Evolutionary conservation across 2,797 vertebrate species (phyloP).

Genomic region (Leptodactylus fallax): DNA sequence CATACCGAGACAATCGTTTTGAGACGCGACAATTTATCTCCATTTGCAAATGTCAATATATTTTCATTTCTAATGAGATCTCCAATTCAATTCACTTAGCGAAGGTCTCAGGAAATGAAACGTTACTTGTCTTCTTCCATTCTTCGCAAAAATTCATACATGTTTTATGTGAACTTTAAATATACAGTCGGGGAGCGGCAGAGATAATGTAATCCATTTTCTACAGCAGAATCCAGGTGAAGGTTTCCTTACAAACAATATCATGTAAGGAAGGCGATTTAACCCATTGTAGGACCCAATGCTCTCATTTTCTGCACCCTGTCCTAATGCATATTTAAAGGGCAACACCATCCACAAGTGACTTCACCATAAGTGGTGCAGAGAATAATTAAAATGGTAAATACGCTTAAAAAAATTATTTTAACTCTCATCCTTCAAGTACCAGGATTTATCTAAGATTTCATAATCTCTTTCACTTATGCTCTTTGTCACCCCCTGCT

Average conservation of each 20-base stretch:
- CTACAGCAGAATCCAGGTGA: background rate
- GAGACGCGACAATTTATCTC: conserved; percentile 44
- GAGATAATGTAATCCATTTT: background rate
- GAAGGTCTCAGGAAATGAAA: background rate
- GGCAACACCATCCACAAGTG: background rate
- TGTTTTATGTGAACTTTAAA: conserved; percentile 28
- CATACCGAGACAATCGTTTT: background rate
- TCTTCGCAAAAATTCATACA: background rate
- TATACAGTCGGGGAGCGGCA: background rate
- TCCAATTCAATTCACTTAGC: conserved; percentile 13
- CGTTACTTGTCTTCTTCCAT: background rate
- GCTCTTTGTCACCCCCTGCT: background rate
- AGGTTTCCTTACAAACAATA: background rate
- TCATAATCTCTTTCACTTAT: too few relatives aligned
- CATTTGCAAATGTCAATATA: conserved; percentile 56
- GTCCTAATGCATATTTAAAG: background rate
- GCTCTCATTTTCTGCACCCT: background rate
- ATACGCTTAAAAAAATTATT: too few relatives aligned
- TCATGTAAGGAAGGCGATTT: background rate
- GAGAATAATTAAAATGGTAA: background rate
- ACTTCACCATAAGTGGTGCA: background rate
- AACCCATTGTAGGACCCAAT: background rate
- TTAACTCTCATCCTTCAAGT: too few relatives aligned
- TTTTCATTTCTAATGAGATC: conserved; percentile 26
- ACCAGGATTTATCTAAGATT: too few relatives aligned